These are phyloP conservation scores for Pomatostomus ruficeps DNA, from an alignment of 2,113 vertebrate species.

Conservation along the genomic window DNA sequence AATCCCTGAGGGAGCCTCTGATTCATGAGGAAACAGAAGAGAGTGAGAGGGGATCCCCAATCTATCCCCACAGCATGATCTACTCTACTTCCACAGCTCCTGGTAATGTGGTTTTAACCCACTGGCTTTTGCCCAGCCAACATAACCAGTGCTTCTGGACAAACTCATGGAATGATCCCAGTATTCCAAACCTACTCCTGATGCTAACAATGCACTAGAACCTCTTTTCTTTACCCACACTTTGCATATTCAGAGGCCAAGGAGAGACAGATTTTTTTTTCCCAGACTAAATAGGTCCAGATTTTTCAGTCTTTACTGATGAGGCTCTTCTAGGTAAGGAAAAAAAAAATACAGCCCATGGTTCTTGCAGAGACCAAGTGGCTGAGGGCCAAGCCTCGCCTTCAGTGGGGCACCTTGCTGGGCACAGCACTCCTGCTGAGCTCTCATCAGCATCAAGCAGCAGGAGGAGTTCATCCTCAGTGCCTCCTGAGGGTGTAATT, in stretches of 20 bases:
- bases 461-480: not conserved
- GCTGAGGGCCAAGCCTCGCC: not conserved
- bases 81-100: not conserved
- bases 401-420: not conserved
- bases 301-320: not conserved
- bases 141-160: not conserved
- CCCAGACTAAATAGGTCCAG: not conserved
- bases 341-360: not conserved
- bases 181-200: not conserved
- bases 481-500: not conserved
- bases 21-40: not conserved
- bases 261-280: not conserved
- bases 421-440: not conserved
- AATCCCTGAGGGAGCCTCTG: not conserved
- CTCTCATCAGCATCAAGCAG: conserved; percentile 9
- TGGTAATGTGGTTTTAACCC: not conserved
- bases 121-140: not conserved
- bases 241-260: not conserved
- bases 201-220: not conserved
- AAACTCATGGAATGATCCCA: not conserved
- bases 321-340: not conserved
- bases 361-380: not conserved
- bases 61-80: not conserved
- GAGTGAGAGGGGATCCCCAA: not conserved
- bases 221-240: not conserved